These are phyloP conservation scores for Trichomalopsis sarcophagae DNA, from an alignment of 1,140 invertebrate genomes.

Conservation along the genomic window DNA sequence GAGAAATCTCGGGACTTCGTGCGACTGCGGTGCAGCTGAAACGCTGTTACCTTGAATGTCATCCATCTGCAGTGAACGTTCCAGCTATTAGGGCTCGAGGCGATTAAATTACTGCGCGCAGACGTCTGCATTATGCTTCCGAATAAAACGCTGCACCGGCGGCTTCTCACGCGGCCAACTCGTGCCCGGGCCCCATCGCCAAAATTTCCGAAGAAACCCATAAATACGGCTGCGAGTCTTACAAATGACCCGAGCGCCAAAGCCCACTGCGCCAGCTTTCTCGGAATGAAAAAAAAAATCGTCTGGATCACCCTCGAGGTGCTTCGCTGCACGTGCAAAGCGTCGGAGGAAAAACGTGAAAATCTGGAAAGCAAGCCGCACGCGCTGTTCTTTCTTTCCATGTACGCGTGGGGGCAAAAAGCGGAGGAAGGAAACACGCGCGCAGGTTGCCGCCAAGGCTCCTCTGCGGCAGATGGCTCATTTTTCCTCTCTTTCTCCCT, in stretches of 20 bases:
- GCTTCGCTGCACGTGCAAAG: background rate
- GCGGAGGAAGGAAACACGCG: background rate
- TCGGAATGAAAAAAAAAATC: background rate
- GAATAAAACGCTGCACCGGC: background rate
- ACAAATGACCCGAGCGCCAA: background rate
- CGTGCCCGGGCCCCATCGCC: no score
- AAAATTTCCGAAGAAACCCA: background rate
- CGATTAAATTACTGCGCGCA: background rate
- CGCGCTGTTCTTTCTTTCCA: background rate
- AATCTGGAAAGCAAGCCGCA: background rate
- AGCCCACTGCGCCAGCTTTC: background rate
- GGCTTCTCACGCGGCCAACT: background rate
- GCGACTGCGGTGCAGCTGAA: no score
- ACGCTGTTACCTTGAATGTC: background rate
- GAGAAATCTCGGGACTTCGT: no score
- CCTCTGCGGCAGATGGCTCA: constrained; percentile 5
- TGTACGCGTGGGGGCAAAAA: background rate
- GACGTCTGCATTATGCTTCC: background rate
- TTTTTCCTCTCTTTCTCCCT: background rate
- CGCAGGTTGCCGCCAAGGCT: constrained; percentile 13
- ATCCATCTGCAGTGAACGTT: background rate
- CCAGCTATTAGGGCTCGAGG: background rate
- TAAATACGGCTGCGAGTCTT: background rate
- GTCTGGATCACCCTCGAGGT: background rate
- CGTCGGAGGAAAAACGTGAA: background rate